Evolutionary conservation across 2,113 vertebrate genomes (phyloP).

Genomic region (Protobothrops flavoviridis): DNA sequence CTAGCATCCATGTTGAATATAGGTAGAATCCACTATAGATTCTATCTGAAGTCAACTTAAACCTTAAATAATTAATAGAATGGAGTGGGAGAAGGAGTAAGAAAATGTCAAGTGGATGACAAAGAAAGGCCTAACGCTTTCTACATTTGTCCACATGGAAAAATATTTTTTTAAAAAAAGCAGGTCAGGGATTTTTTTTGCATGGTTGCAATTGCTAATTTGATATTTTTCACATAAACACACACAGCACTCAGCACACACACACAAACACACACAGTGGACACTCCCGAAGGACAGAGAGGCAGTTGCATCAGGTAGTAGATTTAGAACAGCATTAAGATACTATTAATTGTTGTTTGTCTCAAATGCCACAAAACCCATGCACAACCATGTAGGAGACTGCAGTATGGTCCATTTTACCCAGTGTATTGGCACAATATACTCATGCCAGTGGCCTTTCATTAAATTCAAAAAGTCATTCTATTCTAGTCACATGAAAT

Average conservation of each 20-base stretch:
- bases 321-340: background rate
- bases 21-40: background rate
- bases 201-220: background rate
- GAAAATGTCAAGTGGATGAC: background rate
- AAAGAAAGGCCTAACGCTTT: background rate
- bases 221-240: background rate
- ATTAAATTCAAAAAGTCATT: background rate
- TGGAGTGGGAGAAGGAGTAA: background rate
- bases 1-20: background rate
- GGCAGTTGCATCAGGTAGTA: background rate
- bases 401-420: background rate
- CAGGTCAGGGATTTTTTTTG: background rate
- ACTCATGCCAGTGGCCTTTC: slow-evolving; percentile 25
- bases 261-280: background rate
- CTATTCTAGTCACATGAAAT: background rate
- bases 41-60: background rate
- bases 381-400: background rate
- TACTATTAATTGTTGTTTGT: background rate
- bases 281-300: background rate
- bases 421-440: background rate
- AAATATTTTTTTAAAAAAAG: background rate
- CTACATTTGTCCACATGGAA: background rate
- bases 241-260: background rate
- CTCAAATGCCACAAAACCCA: background rate
- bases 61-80: background rate